These are phyloP conservation scores for Acrobasis consociella DNA, from an alignment of 2,888 invertebrate species.

Conservation along the genomic window DNA sequence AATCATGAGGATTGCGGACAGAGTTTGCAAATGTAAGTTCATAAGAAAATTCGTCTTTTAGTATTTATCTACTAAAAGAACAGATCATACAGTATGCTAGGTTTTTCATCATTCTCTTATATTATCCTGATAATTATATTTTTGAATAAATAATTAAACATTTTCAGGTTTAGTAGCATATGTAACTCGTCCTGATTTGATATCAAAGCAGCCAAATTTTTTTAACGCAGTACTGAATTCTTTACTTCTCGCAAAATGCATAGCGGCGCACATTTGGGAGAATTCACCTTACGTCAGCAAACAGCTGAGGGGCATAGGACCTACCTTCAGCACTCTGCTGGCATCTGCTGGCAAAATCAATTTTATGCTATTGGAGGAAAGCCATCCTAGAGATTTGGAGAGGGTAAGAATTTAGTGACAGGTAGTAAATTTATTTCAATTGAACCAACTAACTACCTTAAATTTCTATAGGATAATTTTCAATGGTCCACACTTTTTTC, in stretches of 20 bases:
- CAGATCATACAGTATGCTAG: background rate
- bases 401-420: constrained; percentile 64
- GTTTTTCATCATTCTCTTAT: background rate
- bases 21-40: constrained; percentile 86
- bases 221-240: constrained; percentile 83
- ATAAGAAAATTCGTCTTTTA: background rate
- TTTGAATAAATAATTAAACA: constrained; percentile 7
- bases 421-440: too few relatives aligned
- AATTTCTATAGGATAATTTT: too few relatives aligned
- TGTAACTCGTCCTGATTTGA: constrained; percentile 65
- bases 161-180: constrained; percentile 82
- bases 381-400: constrained; percentile 89
- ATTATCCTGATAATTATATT: background rate
- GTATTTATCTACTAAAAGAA: too few relatives aligned
- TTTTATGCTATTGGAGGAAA: constrained; percentile 84
- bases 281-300: constrained; percentile 86
- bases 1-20: constrained; percentile 86
- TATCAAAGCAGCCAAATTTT: constrained; percentile 53
- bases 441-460: too few relatives aligned
- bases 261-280: constrained; percentile 88
- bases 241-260: constrained; percentile 85
- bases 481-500: too few relatives aligned
- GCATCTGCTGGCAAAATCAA: constrained; percentile 86
- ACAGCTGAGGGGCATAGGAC: constrained; percentile 88
- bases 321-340: constrained; percentile 84